Percentiles rank a stretch among this genome's conserved stretches.
Evolutionary conservation across 2,888 invertebrate genomes (phyloP).

Genomic region (Xestia xanthographa): DNA sequence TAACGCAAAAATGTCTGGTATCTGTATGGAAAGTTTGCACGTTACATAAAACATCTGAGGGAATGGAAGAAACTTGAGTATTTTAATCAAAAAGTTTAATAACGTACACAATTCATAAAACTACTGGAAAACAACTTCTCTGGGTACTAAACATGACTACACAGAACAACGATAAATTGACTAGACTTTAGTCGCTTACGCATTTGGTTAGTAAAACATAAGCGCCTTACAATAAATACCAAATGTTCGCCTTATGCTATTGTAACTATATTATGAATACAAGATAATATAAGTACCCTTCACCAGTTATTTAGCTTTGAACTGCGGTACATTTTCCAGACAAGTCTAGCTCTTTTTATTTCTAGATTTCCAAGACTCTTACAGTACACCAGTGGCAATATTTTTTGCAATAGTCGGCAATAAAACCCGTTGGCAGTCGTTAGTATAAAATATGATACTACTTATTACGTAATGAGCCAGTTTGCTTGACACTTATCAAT

Average conservation of each 20-base stretch:
- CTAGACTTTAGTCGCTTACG: background rate
- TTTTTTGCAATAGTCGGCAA: slow-evolving; percentile 61
- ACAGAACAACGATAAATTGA: background rate
- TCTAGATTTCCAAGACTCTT: slow-evolving; percentile 44
- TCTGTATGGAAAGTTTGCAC: slow-evolving; percentile 37
- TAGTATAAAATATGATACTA: slow-evolving; percentile 63
- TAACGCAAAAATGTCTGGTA: slow-evolving; percentile 16
- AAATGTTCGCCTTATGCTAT: background rate
- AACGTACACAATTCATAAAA: background rate
- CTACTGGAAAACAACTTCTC: background rate
- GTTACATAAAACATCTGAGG: slow-evolving; percentile 27
- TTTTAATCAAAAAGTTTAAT: slow-evolving; percentile 48
- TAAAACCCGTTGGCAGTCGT: slow-evolving; percentile 63
- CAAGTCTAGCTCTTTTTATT: slow-evolving; percentile 40
- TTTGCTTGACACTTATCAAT: slow-evolving; percentile 62
- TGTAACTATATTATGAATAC: slow-evolving; percentile 9
- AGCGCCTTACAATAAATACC: background rate
- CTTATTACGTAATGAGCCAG: slow-evolving; percentile 65
- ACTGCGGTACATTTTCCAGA: slow-evolving; percentile 9
- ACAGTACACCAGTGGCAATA: slow-evolving; percentile 45
- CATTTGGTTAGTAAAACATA: background rate
- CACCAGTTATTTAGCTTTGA: slow-evolving; percentile 34
- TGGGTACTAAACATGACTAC: background rate
- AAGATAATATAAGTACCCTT: slow-evolving; percentile 15
- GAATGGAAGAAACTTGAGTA: slow-evolving; percentile 23